A percentile compares a stretch with the other conserved stretches of the same genome.
These are phyloP conservation scores for Streptopelia turtur DNA, from an alignment of 2,797 vertebrate genomes.

Conservation along the genomic window DNA sequence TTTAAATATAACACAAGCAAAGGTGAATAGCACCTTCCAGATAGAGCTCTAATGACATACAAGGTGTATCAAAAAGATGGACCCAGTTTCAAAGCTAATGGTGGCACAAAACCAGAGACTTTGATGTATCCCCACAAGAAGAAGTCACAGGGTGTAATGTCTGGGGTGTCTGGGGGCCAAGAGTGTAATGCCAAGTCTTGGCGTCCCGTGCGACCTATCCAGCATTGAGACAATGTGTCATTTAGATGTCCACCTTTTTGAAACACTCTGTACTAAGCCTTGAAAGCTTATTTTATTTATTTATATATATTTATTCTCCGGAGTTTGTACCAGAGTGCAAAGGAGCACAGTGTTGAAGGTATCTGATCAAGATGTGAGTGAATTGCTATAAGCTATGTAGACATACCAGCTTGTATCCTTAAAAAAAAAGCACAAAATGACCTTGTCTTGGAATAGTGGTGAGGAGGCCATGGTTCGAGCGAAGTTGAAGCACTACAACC, in stretches of 20 bases:
- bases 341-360: not conserved
- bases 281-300: slow-evolving; percentile 2
- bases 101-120: too few species aligned
- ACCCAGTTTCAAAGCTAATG: too few species aligned
- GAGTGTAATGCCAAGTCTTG: too few species aligned
- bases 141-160: too few species aligned
- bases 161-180: too few species aligned
- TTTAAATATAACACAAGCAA: slow-evolving; percentile 42
- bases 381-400: not conserved
- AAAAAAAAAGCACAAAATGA: not conserved
- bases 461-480: not conserved
- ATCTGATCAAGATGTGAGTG: not conserved
- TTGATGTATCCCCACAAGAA: too few species aligned
- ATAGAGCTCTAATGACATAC: not conserved
- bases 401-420: not conserved
- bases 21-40: slow-evolving; percentile 29
- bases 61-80: too few species aligned
- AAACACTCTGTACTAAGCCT: not conserved
- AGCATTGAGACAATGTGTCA: too few species aligned
- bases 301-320: not conserved
- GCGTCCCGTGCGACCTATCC: too few species aligned
- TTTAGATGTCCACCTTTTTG: too few species aligned
- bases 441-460: fast-evolving
- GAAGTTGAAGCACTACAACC: not conserved
- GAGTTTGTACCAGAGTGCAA: not conserved